A percentile compares a stretch with the other conserved stretches of the same genome.
These are phyloP conservation scores for Ovis canadensis DNA, from an alignment of 2,113 vertebrate species.

Conservation along the genomic window DNA sequence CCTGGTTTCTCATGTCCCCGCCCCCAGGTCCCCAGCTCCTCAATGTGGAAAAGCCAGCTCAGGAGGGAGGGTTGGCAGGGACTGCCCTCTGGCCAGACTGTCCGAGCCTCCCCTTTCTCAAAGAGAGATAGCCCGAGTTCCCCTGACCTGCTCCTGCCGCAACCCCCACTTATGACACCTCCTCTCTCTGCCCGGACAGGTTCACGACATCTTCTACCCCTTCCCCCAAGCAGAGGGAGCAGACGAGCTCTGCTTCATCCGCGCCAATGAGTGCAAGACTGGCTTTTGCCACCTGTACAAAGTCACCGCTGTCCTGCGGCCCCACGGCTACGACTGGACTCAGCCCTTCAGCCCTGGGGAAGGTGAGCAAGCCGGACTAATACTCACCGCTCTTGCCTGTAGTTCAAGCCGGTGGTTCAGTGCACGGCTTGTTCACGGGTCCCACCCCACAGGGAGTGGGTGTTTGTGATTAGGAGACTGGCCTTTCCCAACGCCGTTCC, in stretches of 20 bases:
- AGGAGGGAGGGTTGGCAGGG: neutral
- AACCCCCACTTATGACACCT: neutral
- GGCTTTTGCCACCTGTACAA: conserved; percentile 96
- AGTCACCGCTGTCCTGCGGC: conserved; percentile 86
- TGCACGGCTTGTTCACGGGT: neutral
- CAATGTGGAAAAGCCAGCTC: neutral
- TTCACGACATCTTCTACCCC: conserved; percentile 97
- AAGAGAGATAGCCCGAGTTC: neutral
- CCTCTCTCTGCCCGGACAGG: conserved; percentile 75
- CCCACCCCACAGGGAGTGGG: neutral
- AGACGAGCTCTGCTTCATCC: conserved; percentile 92
- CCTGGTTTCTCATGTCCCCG: neutral
- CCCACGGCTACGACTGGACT: conserved; percentile 85
- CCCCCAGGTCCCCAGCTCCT: neutral
- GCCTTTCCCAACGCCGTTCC: neutral
- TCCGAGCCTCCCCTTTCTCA: neutral
- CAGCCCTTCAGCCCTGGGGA: conserved; percentile 83
- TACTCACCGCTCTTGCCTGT: neutral
- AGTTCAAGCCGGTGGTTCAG: rapidly evolving
- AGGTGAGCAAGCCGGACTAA: conserved; percentile 77
- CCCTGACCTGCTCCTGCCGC: neutral
- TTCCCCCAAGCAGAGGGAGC: conserved; percentile 89
- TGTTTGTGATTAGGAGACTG: neutral
- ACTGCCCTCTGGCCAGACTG: no score
- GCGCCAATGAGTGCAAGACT: conserved; percentile 93